Conservation (phyloP, 1,140 invertebrate species). For the Drosophila triauraria region DNA sequence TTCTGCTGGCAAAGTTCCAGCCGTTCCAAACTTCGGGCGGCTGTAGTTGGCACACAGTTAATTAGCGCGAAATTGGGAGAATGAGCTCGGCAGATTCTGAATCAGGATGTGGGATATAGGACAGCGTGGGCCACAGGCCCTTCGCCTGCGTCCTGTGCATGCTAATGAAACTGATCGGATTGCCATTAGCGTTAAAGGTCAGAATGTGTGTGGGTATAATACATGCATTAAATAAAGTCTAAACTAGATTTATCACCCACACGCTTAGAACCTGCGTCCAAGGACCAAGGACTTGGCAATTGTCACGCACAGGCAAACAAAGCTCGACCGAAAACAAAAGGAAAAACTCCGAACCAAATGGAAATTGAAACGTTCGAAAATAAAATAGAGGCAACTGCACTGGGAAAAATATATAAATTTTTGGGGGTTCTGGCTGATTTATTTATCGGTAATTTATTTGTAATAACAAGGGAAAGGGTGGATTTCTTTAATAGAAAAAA, state of each 20-base stretch:
- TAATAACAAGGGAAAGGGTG: background rate
- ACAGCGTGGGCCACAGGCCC: background rate
- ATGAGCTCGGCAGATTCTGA: constrained; percentile 42
- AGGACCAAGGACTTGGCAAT: constrained; percentile 37
- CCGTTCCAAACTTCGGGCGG: constrained; percentile 37
- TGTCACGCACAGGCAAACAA: constrained; percentile 71
- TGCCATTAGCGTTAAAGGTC: constrained; percentile 70
- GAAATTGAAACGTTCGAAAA: constrained; percentile 62
- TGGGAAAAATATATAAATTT: background rate
- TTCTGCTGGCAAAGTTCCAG: constrained; percentile 73
- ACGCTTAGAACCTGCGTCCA: constrained; percentile 11
- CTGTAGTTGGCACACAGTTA: constrained; percentile 78
- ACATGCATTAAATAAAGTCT: constrained; percentile 64
- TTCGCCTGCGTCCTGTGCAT: constrained; percentile 53
- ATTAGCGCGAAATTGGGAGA: constrained; percentile 78
- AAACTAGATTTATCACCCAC: constrained; percentile 67
- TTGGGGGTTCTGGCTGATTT: background rate
- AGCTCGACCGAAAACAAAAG: constrained; percentile 14
- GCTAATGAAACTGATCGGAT: constrained; percentile 78
- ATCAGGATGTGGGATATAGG: constrained; percentile 1
- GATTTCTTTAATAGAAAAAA: background rate
- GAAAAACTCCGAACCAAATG: constrained; percentile 28
- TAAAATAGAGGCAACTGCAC: constrained; percentile 34
- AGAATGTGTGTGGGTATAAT: constrained; percentile 55
- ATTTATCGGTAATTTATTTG: too few relatives aligned